Evolutionary conservation across 2,888 invertebrate species (phyloP), one percentile per base, ranked within the genome.

Genomic region (Limenitis camilla): DNA sequence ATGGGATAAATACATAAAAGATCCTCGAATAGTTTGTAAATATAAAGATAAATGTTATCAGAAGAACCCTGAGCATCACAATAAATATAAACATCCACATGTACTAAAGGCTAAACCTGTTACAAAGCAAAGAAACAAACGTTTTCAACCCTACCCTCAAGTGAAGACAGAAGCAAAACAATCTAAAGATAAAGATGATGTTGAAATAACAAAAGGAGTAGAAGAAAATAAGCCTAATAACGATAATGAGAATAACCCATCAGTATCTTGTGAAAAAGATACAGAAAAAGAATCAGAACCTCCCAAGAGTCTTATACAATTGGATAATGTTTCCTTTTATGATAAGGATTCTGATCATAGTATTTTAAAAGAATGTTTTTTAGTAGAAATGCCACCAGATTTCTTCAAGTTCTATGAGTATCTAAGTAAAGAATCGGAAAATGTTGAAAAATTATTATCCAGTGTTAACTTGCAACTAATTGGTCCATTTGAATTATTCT

Each of bases 311-410:
- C 19, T 47, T 10, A 35, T 52, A 10, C 39, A 39, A 33, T 48
- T 42, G 19, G 73, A 67, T 61, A 74, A 60, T 63, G 40, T 86
- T 66, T 60, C 74, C 67, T 74, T 65, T 54, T 75, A 88, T 66
- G 73, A 89, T 63, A 75, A 82, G 45, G 78, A 88, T 28, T 73
- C 76, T 43, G 87, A 89, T 78, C 48, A 86, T 80, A 66, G 71
- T 76, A 54, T 91, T 88, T 91, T 96, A 43, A 91, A 92, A 63
- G 88, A 92, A 49, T 90, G 94, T 61, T 97, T 96, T 76, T 76
- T 96, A 30, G 90, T 95, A 0, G 90, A 94, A 56, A 96, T 97
- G 96, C 97, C 97, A 0, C 74, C 89, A n/a, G 97, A 97, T 76
- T 97, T 97, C 75, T 96, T 92, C 67, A 85, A 91, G 52, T 94